These are phyloP conservation scores for Xyrauchen texanus DNA, from an alignment of 2,113 vertebrate species.

Conservation along the genomic window DNA sequence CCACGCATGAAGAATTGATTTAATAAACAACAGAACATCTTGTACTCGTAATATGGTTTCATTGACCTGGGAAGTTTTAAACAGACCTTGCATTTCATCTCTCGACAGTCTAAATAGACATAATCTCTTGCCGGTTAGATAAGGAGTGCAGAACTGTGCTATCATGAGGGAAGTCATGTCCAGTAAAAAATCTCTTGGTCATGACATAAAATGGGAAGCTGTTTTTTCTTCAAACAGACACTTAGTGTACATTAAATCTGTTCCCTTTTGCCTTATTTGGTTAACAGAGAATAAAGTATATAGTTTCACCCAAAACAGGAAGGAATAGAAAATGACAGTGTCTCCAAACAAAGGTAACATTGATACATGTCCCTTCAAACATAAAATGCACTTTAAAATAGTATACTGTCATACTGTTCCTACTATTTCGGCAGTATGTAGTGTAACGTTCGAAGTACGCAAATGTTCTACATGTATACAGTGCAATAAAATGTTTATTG, in stretches of 20 bases:
- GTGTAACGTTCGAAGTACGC: too few species aligned
- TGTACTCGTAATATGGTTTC: neutral
- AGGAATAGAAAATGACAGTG: neutral
- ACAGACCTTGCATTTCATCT: constrained; percentile 7
- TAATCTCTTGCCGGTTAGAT: neutral
- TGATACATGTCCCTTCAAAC: neutral
- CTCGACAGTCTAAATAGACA: neutral
- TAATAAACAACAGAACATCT: constrained; percentile 11
- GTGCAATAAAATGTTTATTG: too few species aligned
- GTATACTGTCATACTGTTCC: too few species aligned
- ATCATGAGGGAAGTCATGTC: constrained; percentile 16
- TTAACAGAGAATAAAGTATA: neutral
- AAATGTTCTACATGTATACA: too few species aligned
- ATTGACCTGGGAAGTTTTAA: constrained; percentile 12
- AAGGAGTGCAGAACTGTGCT: constrained; percentile 9
- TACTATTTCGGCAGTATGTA: too few species aligned
- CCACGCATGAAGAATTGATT: neutral
- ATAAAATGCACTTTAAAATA: neutral
- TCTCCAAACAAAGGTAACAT: neutral
- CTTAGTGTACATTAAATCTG: neutral
- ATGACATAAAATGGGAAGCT: constrained; percentile 19
- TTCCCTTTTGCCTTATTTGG: constrained; percentile 3
- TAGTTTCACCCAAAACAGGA: constrained; percentile 41
- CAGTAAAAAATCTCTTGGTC: neutral
- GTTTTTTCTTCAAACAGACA: constrained; percentile 15